Evolutionary conservation across 2,888 invertebrate species (phyloP), one percentile per base, ranked within the genome.

Genomic region (Acleris literana): DNA sequence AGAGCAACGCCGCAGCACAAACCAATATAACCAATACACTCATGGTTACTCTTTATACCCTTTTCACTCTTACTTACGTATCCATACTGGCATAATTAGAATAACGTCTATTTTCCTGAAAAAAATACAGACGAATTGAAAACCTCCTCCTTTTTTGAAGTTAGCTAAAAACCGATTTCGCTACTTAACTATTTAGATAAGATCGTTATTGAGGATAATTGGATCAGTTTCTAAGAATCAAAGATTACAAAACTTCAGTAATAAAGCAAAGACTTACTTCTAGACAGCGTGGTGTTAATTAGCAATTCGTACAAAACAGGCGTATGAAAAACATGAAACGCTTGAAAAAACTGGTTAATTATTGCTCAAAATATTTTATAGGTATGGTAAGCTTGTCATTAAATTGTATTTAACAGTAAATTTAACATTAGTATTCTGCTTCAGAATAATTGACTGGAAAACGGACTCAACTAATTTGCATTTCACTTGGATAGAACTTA

Each of bases 21-120:
- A 85, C 69, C 64, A 74, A 79, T 69, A 81, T 68, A 63, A 80
- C 70, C 65, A 74, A 69, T 63, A 80, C 65, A 71, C 75, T 79
- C 76, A 82, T 81, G 72, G 74, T 75, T 70, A 71, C 64, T 71
- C 66, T 66, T 65, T 72, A n/a, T n/a, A 74, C 75, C 70, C 72
- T 81, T 82, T 80, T 72, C 76, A 84, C 76, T 79, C 76, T 77
- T 79, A 76, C 11, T 61, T 66, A 48, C 18, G 39, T 43, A 44
- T 44, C 51, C 51, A 39, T 59, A 49, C n/a, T 51, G 43, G 54
- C 65, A 61, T 64, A 55, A 25, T 54, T 49, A 16, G 17, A 29
- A 33, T 13, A 39, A 46, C 46, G 3, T 33, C 7, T 54, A 7
- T 9, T 20, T 7, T n/a, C 43, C 55, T 55, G 43, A 16, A 55